Conservation (phyloP, 2,113 vertebrate species). For the Taurulus bubalis region DNA sequence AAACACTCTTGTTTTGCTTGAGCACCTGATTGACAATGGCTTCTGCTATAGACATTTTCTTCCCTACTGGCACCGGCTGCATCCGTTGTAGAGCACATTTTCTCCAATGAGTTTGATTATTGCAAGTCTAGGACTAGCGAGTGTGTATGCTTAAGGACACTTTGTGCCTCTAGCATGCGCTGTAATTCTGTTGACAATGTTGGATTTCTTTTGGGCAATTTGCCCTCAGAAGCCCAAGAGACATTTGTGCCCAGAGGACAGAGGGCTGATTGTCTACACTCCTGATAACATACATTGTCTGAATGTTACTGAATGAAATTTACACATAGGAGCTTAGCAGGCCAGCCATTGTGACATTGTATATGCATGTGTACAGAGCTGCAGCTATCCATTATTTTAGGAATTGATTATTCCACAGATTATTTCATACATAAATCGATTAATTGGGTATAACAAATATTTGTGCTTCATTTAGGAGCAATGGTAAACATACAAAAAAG, state of each 20-base stretch:
- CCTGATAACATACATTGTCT: slow-evolving; percentile 19
- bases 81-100: slow-evolving; percentile 37
- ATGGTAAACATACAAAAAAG: not conserved
- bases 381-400: not conserved
- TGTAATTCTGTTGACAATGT: slow-evolving; percentile 62
- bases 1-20: slow-evolving; percentile 46
- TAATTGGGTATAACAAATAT: not conserved
- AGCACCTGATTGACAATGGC: slow-evolving; percentile 55
- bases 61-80: slow-evolving; percentile 40
- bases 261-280: slow-evolving; percentile 7
- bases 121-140: slow-evolving; percentile 27
- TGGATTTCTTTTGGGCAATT: slow-evolving; percentile 53
- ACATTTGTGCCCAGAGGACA: slow-evolving; percentile 53
- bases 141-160: slow-evolving; percentile 47
- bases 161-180: slow-evolving; percentile 45
- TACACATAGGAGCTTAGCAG: slow-evolving; percentile 18
- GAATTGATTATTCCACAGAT: not conserved
- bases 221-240: slow-evolving; percentile 39
- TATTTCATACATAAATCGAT: not conserved
- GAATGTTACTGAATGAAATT: slow-evolving; percentile 35
- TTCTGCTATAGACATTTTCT: slow-evolving; percentile 30
- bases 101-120: slow-evolving; percentile 54
- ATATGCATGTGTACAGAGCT: not conserved
- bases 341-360: slow-evolving; percentile 30
- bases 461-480: not conserved